phyloP scores from a whole-genome alignment of 2,113 vertebrate genomes.

The Acinonyx jubatus region DNA sequence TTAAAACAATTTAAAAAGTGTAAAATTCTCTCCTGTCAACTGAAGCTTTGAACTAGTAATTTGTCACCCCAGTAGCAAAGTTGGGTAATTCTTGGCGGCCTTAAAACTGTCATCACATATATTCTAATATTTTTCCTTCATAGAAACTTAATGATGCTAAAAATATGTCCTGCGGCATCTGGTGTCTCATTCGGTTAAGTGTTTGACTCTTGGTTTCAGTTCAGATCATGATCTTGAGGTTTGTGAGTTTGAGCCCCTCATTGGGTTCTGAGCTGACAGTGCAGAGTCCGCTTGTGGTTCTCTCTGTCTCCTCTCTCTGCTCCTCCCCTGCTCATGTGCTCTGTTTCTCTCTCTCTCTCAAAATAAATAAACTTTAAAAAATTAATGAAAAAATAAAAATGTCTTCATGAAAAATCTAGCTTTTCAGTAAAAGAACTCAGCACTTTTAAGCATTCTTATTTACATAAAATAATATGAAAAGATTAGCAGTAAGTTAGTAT shows the following conservation, averaged over 20 bases:
- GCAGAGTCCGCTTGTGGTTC: too few relatives aligned
- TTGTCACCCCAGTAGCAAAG: background rate
- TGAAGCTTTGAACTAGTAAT: background rate
- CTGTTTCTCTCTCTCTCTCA: too few relatives aligned
- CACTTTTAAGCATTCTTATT: background rate
- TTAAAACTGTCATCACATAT: background rate
- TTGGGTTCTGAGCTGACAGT: too few relatives aligned
- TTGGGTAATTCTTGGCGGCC: background rate
- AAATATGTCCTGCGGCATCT: background rate
- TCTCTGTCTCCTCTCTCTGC: too few relatives aligned
- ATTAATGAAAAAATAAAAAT: background rate
- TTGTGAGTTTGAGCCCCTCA: too few relatives aligned
- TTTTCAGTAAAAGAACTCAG: background rate
- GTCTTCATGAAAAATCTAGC: background rate
- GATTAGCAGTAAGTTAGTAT: background rate
- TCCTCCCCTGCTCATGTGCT: too few relatives aligned
- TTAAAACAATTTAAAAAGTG: background rate
- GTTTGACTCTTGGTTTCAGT: too few relatives aligned
- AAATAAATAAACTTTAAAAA: too few relatives aligned
- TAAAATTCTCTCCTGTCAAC: background rate
- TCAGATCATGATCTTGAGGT: too few relatives aligned
- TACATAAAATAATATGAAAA: conserved; percentile 25
- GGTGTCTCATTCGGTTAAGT: too few relatives aligned
- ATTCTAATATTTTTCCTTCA: background rate
- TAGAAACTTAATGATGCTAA: background rate